Percentiles rank a stretch among this genome's conserved stretches.
phyloP scores from a whole-genome alignment of 2,113 vertebrate species.

The Forbesichthys papilliferus region DNA sequence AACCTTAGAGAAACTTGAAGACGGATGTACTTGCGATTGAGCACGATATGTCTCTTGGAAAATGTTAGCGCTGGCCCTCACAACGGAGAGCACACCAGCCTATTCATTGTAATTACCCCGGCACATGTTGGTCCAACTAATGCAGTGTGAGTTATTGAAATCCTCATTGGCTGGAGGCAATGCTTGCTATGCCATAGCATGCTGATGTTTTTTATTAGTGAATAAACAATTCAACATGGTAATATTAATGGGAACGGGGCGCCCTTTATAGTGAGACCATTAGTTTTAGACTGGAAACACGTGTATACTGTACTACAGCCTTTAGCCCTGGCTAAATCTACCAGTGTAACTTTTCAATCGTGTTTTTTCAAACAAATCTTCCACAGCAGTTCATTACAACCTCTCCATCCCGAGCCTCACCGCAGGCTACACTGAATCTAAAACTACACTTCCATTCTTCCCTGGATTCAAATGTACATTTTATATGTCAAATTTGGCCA shows the following conservation, averaged over 20 bases:
- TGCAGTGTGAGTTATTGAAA: not conserved
- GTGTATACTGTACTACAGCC: too few relatives aligned
- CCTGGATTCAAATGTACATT: too few relatives aligned
- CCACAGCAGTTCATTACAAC: not conserved
- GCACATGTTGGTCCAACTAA: not conserved
- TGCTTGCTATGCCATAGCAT: not conserved
- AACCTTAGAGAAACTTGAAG: conserved; percentile 4
- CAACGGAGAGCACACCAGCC: conserved; percentile 3
- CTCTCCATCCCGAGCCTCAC: too few relatives aligned
- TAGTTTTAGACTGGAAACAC: not conserved
- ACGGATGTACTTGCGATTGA: conserved; percentile 1
- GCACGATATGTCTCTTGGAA: conserved; percentile 11
- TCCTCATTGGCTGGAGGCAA: not conserved
- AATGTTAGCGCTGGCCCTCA: conserved; percentile 1
- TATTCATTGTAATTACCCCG: not conserved
- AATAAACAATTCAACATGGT: not conserved
- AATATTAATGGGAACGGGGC: not conserved
- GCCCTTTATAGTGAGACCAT: too few relatives aligned
- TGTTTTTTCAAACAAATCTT: not conserved
- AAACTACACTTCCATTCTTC: too few relatives aligned
- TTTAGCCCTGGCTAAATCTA: too few relatives aligned
- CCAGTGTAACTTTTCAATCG: not conserved
- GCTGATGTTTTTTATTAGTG: too few relatives aligned
- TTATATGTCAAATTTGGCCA: too few relatives aligned
- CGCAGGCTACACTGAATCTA: too few relatives aligned